These are phyloP conservation scores for Lymantria dispar DNA, from an alignment of 2,888 invertebrate species.

Conservation along the genomic window DNA sequence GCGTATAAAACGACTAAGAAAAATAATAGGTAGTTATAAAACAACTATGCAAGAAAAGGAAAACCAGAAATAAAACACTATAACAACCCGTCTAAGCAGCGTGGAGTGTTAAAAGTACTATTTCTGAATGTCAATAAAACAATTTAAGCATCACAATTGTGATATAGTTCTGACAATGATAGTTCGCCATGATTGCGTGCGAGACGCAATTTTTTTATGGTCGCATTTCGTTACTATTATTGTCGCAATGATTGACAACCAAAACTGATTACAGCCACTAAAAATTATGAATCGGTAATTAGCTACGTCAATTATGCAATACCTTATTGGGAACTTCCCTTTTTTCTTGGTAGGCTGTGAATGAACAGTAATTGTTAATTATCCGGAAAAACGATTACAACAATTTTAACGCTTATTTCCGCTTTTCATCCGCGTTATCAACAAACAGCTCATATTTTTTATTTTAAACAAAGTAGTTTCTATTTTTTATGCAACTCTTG, in stretches of 20 bases:
- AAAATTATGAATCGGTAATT: slow-evolving; percentile 34
- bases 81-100: too few species aligned
- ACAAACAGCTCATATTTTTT: background rate
- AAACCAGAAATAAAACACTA: too few species aligned
- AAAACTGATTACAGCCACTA: slow-evolving; percentile 20
- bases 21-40: too few species aligned
- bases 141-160: too few species aligned
- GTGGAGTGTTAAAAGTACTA: too few species aligned
- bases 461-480: background rate
- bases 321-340: slow-evolving; percentile 25
- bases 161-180: slow-evolving; percentile 31
- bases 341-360: slow-evolving; percentile 12
- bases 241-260: slow-evolving; percentile 18
- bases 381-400: slow-evolving; percentile 17
- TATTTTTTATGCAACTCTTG: background rate
- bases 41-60: too few species aligned
- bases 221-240: slow-evolving; percentile 3
- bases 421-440: background rate
- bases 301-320: slow-evolving; percentile 40
- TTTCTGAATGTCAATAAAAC: too few species aligned
- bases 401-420: background rate
- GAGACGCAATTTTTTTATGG: slow-evolving; percentile 14
- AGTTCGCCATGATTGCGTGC: slow-evolving; percentile 47
- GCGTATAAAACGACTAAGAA: too few species aligned
- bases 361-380: slow-evolving; percentile 17